These are phyloP conservation scores for Rhagoletis pomonella DNA, from an alignment of 1,140 invertebrate genomes.

Conservation along the genomic window DNA sequence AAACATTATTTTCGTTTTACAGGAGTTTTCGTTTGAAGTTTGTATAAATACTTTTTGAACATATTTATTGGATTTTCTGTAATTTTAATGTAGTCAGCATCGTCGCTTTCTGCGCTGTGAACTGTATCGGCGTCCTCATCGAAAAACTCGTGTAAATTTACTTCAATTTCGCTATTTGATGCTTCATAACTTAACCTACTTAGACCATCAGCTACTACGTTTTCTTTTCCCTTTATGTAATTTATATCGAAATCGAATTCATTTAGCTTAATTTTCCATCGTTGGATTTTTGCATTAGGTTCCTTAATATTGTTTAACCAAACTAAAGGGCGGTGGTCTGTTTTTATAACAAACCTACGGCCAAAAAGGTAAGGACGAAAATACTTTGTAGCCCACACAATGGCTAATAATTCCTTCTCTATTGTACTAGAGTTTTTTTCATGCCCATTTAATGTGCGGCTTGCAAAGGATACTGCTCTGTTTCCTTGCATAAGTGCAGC, in stretches of 20 bases:
- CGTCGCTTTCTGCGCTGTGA: constrained; percentile 52
- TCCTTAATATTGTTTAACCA: constrained; percentile 50
- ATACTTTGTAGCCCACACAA: background rate
- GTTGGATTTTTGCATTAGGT: too few species aligned
- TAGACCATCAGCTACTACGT: too few species aligned
- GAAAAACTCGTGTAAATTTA: constrained; percentile 33
- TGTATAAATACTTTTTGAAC: constrained; percentile 29
- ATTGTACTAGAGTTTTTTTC: constrained; percentile 51
- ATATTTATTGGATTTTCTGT: constrained; percentile 45
- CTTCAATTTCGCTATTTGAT: background rate
- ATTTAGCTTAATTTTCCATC: too few species aligned
- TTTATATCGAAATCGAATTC: too few species aligned
- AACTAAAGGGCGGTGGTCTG: constrained; percentile 42
- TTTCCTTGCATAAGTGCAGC: constrained; percentile 59
- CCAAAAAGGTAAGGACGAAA: constrained; percentile 11
- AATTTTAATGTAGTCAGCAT: constrained; percentile 38
- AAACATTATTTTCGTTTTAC: too few species aligned
- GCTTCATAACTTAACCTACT: constrained; percentile 43
- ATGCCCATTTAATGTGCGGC: constrained; percentile 43
- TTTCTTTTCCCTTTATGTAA: too few species aligned
- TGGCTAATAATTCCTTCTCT: constrained; percentile 55
- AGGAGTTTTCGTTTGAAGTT: too few species aligned
- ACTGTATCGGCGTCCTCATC: constrained; percentile 42
- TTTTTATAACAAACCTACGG: background rate
- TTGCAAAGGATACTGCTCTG: constrained; percentile 34